Evolutionary conservation across 2,888 invertebrate genomes (phyloP).

Genomic region (Gymnoscelis rufifasciata): DNA sequence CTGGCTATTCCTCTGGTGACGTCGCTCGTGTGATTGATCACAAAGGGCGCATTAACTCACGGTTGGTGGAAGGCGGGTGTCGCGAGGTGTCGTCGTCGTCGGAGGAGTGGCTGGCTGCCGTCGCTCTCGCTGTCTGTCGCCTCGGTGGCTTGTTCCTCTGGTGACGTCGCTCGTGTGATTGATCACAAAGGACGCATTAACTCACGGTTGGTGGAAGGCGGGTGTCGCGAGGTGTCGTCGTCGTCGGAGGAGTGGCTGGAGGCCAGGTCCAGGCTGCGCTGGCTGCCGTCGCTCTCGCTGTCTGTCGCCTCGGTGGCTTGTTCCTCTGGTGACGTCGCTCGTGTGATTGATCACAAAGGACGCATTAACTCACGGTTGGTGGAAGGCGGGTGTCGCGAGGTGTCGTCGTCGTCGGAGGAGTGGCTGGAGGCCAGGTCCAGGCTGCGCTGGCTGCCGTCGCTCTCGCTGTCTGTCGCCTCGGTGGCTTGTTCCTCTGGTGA

Average conservation of each 20-base stretch:
- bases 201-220: slow-evolving; percentile 42
- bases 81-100: slow-evolving; percentile 87
- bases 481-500: slow-evolving; percentile 51
- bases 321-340: slow-evolving; percentile 28
- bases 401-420: slow-evolving; percentile 93
- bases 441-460: slow-evolving; percentile 88
- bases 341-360: slow-evolving; percentile 8
- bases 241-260: slow-evolving; percentile 98
- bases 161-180: slow-evolving; percentile 22
- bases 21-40: slow-evolving; percentile 20
- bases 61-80: slow-evolving; percentile 43
- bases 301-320: slow-evolving; percentile 83
- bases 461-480: slow-evolving; percentile 88
- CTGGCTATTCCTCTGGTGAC: slow-evolving; percentile 38
- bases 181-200: background rate
- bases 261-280: slow-evolving; percentile 91
- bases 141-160: slow-evolving; percentile 65
- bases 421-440: slow-evolving; percentile 96
- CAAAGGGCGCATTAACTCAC: slow-evolving; percentile 17
- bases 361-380: slow-evolving; percentile 28
- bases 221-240: slow-evolving; percentile 79
- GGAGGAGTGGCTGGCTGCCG: slow-evolving; percentile 93
- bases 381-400: slow-evolving; percentile 53
- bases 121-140: slow-evolving; percentile 91
- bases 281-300: slow-evolving; percentile 89